phyloP scores from a whole-genome alignment of 2,797 vertebrate genomes.

The Rhinella marina region DNA sequence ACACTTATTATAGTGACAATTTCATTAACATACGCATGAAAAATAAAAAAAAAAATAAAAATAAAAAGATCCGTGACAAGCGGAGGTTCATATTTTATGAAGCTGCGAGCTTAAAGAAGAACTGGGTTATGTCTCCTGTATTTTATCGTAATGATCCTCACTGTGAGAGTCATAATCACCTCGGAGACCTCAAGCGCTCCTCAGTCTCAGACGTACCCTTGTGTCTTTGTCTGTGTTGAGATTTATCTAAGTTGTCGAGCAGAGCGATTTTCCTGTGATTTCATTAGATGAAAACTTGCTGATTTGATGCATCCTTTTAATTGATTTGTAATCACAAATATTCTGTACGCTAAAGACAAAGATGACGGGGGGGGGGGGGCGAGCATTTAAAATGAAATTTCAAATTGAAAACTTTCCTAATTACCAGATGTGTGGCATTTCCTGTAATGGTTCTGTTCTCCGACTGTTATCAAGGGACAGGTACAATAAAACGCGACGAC shows the following conservation, averaged over 20 bases:
- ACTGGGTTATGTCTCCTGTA: conserved; percentile 35
- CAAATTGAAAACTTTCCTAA: conserved; percentile 60
- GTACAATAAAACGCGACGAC: conserved; percentile 57
- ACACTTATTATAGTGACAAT: conserved; percentile 53
- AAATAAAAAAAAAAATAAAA: neutral
- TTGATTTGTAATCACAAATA: conserved; percentile 55
- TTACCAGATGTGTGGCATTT: conserved; percentile 64
- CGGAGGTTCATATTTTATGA: conserved; percentile 44
- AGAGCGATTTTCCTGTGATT: conserved; percentile 44
- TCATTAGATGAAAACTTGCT: conserved; percentile 51
- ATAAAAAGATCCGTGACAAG: neutral
- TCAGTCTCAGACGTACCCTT: conserved; percentile 8
- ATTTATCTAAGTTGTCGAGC: conserved; percentile 47
- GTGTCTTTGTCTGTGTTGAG: conserved; percentile 31
- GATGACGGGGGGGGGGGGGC: conserved; percentile 1
- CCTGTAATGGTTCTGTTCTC: conserved; percentile 46
- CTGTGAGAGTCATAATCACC: conserved; percentile 51
- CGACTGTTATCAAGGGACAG: conserved; percentile 59
- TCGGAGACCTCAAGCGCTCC: conserved; percentile 15
- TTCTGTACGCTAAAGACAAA: conserved; percentile 44
- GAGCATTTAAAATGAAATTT: conserved; percentile 51
- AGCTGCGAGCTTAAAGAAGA: conserved; percentile 21
- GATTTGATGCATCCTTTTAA: conserved; percentile 50
- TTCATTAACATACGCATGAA: conserved; percentile 45
- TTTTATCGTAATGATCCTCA: conserved; percentile 56